Percentiles rank a stretch among this genome's conserved stretches.
Evolutionary conservation across 1,140 invertebrate species (phyloP).

Genomic region (Drosophila nasuta): DNA sequence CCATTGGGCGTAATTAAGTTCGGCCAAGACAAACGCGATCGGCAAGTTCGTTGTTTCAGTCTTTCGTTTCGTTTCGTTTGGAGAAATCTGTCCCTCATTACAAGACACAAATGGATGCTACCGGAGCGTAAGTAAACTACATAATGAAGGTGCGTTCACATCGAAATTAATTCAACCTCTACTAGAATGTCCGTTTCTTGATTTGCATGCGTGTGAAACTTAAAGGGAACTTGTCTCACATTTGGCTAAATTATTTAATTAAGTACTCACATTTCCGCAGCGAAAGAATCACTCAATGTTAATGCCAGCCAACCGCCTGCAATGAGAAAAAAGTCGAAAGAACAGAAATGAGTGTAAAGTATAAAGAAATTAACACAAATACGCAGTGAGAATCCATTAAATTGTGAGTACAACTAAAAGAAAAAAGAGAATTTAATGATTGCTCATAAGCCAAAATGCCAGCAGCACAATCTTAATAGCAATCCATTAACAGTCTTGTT

Average conservation of each 20-base stretch:
- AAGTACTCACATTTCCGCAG: constrained; percentile 69
- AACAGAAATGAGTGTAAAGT: constrained; percentile 16
- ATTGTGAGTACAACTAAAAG: constrained; percentile 5
- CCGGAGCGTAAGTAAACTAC: background rate
- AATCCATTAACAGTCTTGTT: constrained; percentile 11
- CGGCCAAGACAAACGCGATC: constrained; percentile 39
- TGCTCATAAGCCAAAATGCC: constrained; percentile 8
- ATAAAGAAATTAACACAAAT: constrained; percentile 44
- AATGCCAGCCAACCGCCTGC: constrained; percentile 25
- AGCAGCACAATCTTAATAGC: constrained; percentile 5
- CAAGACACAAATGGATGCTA: constrained; percentile 27
- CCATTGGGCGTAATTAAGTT: constrained; percentile 60
- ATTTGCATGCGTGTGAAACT: constrained; percentile 53
- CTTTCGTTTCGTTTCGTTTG: constrained; percentile 56
- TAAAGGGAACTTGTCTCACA: constrained; percentile 14
- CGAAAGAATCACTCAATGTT: constrained; percentile 29
- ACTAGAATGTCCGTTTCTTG: background rate
- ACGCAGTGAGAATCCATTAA: constrained; percentile 17
- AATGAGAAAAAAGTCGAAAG: constrained; percentile 9
- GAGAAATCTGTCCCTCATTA: constrained; percentile 34
- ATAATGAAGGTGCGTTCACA: constrained; percentile 45
- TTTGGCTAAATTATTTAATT: constrained; percentile 60
- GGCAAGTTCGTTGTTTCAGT: constrained; percentile 61
- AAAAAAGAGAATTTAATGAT: constrained; percentile 21
- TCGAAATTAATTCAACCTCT: constrained; percentile 35